Evolutionary conservation across 2,797 vertebrate species (phyloP), one percentile per base, ranked within the genome.

Genomic region (Eurystomus glaucurus): DNA sequence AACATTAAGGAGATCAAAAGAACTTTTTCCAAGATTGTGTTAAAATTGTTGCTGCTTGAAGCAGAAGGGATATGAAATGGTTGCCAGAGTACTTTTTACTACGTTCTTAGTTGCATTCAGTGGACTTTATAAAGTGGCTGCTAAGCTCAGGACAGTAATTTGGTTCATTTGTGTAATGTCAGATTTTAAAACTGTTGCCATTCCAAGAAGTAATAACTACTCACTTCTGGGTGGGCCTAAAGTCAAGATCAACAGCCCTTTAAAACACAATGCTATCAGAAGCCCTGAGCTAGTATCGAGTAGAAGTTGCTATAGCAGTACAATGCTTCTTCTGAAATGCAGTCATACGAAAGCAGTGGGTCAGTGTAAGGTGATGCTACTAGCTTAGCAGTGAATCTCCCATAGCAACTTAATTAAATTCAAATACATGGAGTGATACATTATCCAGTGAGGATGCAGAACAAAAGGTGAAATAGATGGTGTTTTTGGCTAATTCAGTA

Each of bases 331-430:
- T 89, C 77, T 94, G 93, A 90, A 92, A 79, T 62, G 46, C 61
- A 75, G 52, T 80, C 23, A 51, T 60, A 58, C 4, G 51, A 93
- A 94, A 69, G 29, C 55, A 52, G 60, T 58, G 66, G 66, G 33
- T 86, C 76, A 68, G 45, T 64, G 85, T 96, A 97, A 97, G 68
- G 72, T 88, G 91, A 94, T 95, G 85, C 81, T 91, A 37, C 41
- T 92, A 37, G 81, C 76, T 94, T 85, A 90, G 80, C 43, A 81
- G 72, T 94, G 70, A 77, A 75, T 95, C 68, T 97, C 61, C 61
- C 45, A 22, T 58, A 93, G 87, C 92, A 97, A 80, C 92, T 94
- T 95, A 95, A 96, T 97, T 96, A 97, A 96, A 84, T 90, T 91
- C 31, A 50, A 28, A 50, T 82, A 60, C 43, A 88, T 57, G 72